Conservation (phyloP, 2,888 invertebrate genomes). For the Tuta absoluta region DNA sequence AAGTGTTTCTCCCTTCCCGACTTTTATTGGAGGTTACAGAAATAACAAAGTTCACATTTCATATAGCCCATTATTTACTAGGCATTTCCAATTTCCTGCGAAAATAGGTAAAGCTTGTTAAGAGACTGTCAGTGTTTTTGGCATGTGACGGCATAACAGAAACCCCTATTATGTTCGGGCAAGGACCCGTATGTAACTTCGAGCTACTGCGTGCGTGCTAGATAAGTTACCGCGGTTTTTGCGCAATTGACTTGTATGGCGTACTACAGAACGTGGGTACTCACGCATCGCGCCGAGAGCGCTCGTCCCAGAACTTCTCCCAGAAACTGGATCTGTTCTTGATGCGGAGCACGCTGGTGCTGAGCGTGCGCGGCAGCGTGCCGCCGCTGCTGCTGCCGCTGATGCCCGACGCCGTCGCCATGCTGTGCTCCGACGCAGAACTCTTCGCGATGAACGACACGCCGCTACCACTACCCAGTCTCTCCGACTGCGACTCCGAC, state of each 20-base stretch:
- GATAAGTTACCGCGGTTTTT: slow-evolving; percentile 5
- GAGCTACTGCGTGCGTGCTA: background rate
- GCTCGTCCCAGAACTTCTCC: slow-evolving; percentile 91
- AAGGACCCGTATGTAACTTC: background rate
- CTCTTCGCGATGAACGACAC: slow-evolving; percentile 68
- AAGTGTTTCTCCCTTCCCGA: no score
- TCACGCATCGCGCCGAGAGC: slow-evolving; percentile 86
- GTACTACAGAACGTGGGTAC: no score
- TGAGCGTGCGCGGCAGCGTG: slow-evolving; percentile 86
- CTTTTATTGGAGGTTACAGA: background rate
- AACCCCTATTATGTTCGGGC: slow-evolving; percentile 1
- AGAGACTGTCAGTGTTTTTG: slow-evolving; percentile 5
- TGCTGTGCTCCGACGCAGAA: slow-evolving; percentile 77
- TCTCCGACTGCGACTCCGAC: slow-evolving; percentile 81
- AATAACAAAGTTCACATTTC: background rate
- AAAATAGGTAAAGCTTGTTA: slow-evolving; percentile 15
- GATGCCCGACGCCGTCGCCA: slow-evolving; percentile 78
- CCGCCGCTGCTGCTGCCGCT: slow-evolving; percentile 73
- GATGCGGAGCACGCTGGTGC: slow-evolving; percentile 90
- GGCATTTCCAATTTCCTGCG: slow-evolving; percentile 17
- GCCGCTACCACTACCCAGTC: slow-evolving; percentile 67
- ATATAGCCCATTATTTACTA: background rate
- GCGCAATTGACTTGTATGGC: background rate
- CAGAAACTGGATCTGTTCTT: slow-evolving; percentile 90
- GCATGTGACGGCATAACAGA: slow-evolving; percentile 19